Conservation (phyloP, 2,113 vertebrate species). For the Dinomys branickii region DNA sequence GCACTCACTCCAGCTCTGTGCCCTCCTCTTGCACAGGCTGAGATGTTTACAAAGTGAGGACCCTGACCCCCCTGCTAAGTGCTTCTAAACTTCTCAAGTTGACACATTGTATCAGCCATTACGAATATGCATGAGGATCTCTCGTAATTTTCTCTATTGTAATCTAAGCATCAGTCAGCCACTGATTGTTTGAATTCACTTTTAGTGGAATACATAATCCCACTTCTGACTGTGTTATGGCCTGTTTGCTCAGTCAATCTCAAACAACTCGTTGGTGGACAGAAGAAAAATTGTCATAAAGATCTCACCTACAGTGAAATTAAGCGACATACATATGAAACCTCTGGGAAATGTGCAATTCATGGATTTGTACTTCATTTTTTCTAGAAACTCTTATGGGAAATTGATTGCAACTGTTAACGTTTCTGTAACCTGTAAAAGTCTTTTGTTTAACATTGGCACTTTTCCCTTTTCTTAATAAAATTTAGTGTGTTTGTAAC, state of each 20-base stretch:
- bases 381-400: neutral
- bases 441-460: neutral
- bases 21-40: no score
- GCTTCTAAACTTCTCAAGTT: no score
- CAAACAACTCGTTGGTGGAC: neutral
- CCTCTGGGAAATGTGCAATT: conserved; percentile 20
- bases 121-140: neutral
- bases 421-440: neutral
- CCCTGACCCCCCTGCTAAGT: no score
- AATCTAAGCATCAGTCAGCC: neutral
- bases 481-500: neutral
- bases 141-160: neutral
- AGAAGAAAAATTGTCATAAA: neutral
- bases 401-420: neutral
- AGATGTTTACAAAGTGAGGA: no score
- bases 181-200: conserved; percentile 10
- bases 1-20: no score
- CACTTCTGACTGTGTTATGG: neutral
- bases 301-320: neutral
- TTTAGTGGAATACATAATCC: neutral
- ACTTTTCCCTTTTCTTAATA: neutral
- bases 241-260: neutral
- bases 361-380: neutral
- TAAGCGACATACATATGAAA: neutral
- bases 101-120: no score